Percentiles rank a stretch among this genome's conserved stretches.
Evolutionary conservation across 2,888 invertebrate species (phyloP).

Genomic region (Trissolcus japonicus): DNA sequence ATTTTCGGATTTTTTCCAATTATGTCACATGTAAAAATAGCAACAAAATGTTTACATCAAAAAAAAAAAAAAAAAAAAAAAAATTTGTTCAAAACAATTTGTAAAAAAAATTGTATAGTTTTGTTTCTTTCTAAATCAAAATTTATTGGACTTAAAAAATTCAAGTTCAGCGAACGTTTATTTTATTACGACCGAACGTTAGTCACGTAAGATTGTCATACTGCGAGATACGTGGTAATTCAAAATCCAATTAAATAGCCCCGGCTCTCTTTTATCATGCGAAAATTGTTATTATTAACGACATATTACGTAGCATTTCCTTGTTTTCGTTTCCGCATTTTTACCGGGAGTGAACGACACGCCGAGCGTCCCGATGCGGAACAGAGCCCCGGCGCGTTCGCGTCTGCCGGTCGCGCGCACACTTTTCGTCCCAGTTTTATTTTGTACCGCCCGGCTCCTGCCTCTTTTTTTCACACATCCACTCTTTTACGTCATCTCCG

Average conservation of each 20-base stretch:
- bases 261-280: conserved; percentile 14
- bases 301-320: conserved; percentile 50
- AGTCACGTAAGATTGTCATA: too few relatives aligned
- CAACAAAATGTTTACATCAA: too few relatives aligned
- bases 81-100: too few relatives aligned
- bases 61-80: too few relatives aligned
- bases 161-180: too few relatives aligned
- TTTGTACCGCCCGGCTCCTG: not conserved
- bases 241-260: conserved; percentile 21
- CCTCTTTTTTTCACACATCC: not conserved
- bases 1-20: too few relatives aligned
- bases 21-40: too few relatives aligned
- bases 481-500: conserved; percentile 9
- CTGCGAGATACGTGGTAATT: not conserved
- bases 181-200: too few relatives aligned
- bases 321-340: conserved; percentile 55
- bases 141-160: too few relatives aligned
- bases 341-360: conserved; percentile 57
- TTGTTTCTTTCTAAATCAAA: too few relatives aligned
- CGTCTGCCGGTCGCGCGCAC: conserved; percentile 7
- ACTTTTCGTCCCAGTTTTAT: conserved; percentile 31
- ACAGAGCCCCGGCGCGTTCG: conserved; percentile 39
- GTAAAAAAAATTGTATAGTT: too few relatives aligned
- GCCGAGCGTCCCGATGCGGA: conserved; percentile 48
- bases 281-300: conserved; percentile 40